Evolutionary conservation across 1,140 invertebrate genomes (phyloP).

Genomic region (Cheumatopsyche charites): DNA sequence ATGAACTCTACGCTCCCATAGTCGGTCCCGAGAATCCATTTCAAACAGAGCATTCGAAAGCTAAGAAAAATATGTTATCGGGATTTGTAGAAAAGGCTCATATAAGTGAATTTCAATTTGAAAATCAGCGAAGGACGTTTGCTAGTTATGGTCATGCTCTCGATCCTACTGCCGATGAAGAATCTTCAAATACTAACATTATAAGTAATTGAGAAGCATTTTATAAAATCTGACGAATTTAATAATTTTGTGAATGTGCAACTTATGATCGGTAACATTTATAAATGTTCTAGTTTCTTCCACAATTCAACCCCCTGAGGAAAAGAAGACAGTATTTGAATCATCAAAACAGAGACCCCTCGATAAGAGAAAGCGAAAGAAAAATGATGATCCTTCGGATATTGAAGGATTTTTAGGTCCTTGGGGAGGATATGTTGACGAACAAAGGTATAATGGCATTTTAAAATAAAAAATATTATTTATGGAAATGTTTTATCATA

Average conservation of each 20-base stretch:
- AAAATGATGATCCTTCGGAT: conserved; percentile 90
- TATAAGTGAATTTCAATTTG: conserved; percentile 97
- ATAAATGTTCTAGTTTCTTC: conserved; percentile 55
- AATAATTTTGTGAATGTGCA: conserved; percentile 54
- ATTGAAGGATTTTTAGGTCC: conserved; percentile 96
- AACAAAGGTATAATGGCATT: conserved; percentile 65
- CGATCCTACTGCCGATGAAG: conserved; percentile 85
- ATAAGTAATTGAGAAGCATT: conserved; percentile 75
- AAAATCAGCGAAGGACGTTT: conserved; percentile 96
- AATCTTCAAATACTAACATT: conserved; percentile 67
- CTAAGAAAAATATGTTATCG: conserved; percentile 88
- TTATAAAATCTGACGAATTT: conserved; percentile 60
- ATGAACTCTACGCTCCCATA: conserved; percentile 87
- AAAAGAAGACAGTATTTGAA: conserved; percentile 90
- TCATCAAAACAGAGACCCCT: conserved; percentile 71
- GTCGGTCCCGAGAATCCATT: conserved; percentile 92
- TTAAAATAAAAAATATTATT: background rate
- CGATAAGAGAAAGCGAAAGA: conserved; percentile 89
- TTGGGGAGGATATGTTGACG: conserved; percentile 95
- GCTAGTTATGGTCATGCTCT: conserved; percentile 94
- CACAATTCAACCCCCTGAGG: conserved; percentile 56
- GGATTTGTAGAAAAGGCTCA: conserved; percentile 96
- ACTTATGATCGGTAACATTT: too few species aligned
- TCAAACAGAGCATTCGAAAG: conserved; percentile 85
- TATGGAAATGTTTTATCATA: too few species aligned